Percentiles rank a stretch among this genome's conserved stretches.
Evolutionary conservation across 1,140 invertebrate genomes (phyloP).

Genomic region (Brachionus angularis): DNA sequence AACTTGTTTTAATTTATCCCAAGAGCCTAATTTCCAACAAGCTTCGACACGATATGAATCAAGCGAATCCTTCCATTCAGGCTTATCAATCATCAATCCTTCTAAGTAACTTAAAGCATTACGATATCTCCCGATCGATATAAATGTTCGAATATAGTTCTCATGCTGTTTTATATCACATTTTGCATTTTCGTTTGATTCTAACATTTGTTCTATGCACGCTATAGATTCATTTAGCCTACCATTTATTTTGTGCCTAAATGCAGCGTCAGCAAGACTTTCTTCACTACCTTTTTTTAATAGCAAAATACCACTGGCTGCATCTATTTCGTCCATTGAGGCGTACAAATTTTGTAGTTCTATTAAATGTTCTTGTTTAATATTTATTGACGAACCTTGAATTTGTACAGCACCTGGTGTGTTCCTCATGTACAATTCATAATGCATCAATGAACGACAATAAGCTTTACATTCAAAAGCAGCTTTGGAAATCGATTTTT

Average conservation of each 20-base stretch:
- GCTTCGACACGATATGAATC: constrained; percentile 68
- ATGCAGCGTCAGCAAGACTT: constrained; percentile 22
- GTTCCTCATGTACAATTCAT: constrained; percentile 59
- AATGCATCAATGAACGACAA: constrained; percentile 61
- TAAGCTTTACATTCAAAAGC: constrained; percentile 62
- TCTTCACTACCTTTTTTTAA: constrained; percentile 41
- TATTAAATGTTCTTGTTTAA: constrained; percentile 34
- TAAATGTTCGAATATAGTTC: constrained; percentile 36
- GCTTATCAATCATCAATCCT: constrained; percentile 44
- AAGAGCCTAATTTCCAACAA: constrained; percentile 78
- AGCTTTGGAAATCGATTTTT: constrained; percentile 60
- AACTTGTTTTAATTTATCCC: constrained; percentile 59
- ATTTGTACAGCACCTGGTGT: constrained; percentile 43
- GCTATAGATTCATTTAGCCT: constrained; percentile 36
- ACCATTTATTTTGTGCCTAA: constrained; percentile 41
- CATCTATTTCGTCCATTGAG: constrained; percentile 63
- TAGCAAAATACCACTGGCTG: constrained; percentile 62
- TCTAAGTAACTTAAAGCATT: constrained; percentile 37
- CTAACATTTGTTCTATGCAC: constrained; percentile 42
- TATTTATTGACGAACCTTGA: constrained; percentile 22
- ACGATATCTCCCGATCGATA: constrained; percentile 33
- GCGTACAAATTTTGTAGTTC: constrained; percentile 62
- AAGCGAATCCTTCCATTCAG: constrained; percentile 54
- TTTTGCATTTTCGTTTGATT: constrained; percentile 37
- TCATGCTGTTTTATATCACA: constrained; percentile 38